Conservation (phyloP, 1,140 invertebrate genomes). For the Saccostrea echinata region DNA sequence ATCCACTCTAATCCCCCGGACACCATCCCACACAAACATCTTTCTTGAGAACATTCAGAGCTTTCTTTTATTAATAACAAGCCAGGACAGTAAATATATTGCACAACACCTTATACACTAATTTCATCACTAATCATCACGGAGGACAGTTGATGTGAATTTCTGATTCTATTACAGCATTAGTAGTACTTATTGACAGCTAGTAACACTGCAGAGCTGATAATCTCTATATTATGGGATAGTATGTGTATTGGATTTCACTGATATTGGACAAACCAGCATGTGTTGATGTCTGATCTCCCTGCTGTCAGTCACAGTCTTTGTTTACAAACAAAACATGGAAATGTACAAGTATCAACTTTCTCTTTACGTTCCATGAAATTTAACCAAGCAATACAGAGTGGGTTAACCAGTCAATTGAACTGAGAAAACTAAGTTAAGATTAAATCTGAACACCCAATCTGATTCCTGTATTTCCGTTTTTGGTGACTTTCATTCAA, state of each 20-base stretch:
- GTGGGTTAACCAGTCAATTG: slow-evolving; percentile 34
- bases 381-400: neutral
- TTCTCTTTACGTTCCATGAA: neutral
- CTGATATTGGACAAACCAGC: neutral
- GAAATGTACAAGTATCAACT: slow-evolving; percentile 1
- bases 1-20: neutral
- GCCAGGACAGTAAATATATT: neutral
- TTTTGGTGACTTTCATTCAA: slow-evolving; percentile 26
- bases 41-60: neutral
- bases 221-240: neutral
- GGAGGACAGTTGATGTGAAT: neutral
- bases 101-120: neutral
- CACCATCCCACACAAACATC: slow-evolving; percentile 23
- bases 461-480: slow-evolving; percentile 19
- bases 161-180: neutral
- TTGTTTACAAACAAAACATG: slow-evolving; percentile 26
- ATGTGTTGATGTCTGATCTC: neutral
- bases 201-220: neutral
- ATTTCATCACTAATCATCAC: neutral
- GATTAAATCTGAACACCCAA: neutral
- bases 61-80: neutral
- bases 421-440: neutral
- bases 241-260: slow-evolving; percentile 9
- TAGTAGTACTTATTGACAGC: neutral
- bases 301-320: neutral